phyloP scores from a whole-genome alignment of 2,888 invertebrate species.

The Acanthosepion lycidas region DNA sequence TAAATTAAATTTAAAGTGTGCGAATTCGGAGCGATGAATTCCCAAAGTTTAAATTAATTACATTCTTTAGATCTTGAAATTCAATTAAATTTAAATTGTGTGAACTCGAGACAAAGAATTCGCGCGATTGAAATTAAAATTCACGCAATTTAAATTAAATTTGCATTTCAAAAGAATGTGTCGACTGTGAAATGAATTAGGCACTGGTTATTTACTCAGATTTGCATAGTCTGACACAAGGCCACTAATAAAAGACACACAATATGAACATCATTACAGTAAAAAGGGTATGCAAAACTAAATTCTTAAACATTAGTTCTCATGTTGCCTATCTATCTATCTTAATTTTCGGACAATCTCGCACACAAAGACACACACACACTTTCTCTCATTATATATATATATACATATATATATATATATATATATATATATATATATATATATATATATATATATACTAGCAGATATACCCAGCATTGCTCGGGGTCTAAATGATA shows the following conservation, averaged over 20 bases:
- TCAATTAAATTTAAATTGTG: background rate
- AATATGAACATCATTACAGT: no score
- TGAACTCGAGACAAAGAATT: background rate
- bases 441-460: no score
- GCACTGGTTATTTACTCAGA: background rate
- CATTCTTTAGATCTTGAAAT: background rate
- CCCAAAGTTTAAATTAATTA: background rate
- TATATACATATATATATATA: no score
- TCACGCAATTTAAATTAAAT: background rate
- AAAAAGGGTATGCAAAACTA: no score
- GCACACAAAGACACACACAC: no score
- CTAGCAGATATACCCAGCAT: no score
- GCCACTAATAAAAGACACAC: background rate
- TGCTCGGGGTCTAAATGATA: no score
- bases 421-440: no score
- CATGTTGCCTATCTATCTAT: no score
- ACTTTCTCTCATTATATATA: no score
- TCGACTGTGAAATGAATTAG: background rate
- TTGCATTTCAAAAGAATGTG: background rate
- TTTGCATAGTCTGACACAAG: background rate
- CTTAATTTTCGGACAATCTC: no score
- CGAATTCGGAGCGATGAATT: background rate
- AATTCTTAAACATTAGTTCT: no score
- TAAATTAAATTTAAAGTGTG: background rate
- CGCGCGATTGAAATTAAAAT: background rate